Evolutionary conservation across 2,113 vertebrate species (phyloP), one percentile per base, ranked within the genome.

Genomic region (Epinephelus lanceolatus): DNA sequence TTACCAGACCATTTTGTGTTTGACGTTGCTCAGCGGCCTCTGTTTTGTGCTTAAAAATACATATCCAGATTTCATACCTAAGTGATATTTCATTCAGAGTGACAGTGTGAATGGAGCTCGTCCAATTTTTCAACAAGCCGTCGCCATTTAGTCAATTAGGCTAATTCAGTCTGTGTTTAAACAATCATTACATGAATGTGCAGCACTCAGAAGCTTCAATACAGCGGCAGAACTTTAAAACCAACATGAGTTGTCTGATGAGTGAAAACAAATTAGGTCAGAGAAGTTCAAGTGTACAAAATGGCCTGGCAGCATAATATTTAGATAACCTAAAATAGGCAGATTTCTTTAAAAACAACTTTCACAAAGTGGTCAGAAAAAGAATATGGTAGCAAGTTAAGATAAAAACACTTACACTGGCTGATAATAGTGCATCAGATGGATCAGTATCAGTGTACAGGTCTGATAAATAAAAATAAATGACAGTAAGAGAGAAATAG

Each of bases 121-220:
- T 47, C 3, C 55, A 77, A 33, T 55, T 40, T 69, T 57, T 53
- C 23, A 71, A 56, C 53, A 30, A 71, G 45, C 51, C 27, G 27
- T 47, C 11, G 0, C 51, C 21, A 69, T 62, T 68, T 63, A 72
- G 71, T 47, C 66, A 15, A 37, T 27, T 6, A 42, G 57, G 45
- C 25, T 70, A 73, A 72, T 80, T 77, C 14, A 65, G 5, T 66
- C 19, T 12, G 47, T 4, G 1, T 56, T 76, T 25, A 77, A 62
- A 59, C 17, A 77, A 52, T 61, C 25, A 60, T 63, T 21, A 62
- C 2, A 23, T 67, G 51, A 71, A 68, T 56, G 2, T 71, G 56
- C 14, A 68, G 66, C 47, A 66, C 69, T 57, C 25, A 53, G 33
- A 67, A 37, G 23, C 49, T 60, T 65, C 7, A 67, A 27, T 56